These are phyloP conservation scores for Cydia fagiglandana DNA, from an alignment of 1,140 invertebrate genomes.

Conservation along the genomic window DNA sequence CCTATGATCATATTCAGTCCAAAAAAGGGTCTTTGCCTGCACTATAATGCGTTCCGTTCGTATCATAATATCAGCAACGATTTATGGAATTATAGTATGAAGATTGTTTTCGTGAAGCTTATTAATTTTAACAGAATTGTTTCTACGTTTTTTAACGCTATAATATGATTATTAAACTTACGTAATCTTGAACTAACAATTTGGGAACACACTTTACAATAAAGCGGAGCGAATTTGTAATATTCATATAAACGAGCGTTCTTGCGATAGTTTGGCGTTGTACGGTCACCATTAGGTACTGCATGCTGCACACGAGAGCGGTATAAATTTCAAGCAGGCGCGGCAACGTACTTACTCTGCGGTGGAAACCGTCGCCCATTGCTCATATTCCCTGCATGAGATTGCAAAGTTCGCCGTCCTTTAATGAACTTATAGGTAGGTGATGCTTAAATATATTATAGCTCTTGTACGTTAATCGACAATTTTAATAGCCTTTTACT, in stretches of 20 bases:
- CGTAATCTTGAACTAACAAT: background rate
- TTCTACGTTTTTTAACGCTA: no score
- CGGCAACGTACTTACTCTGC: conserved; percentile 59
- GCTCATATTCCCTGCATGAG: conserved; percentile 48
- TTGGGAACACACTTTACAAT: conserved; percentile 4
- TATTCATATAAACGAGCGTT: conserved; percentile 49
- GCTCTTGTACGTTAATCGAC: background rate
- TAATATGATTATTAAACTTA: background rate
- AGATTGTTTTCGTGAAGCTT: background rate
- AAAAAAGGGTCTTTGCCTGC: background rate
- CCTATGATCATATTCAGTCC: conserved; percentile 16
- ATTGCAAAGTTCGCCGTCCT: conserved; percentile 55
- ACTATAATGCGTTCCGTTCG: background rate
- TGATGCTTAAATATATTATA: conserved; percentile 17
- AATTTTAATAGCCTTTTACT: background rate
- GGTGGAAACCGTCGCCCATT: conserved; percentile 46
- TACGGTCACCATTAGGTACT: conserved; percentile 46
- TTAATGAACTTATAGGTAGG: conserved; percentile 17
- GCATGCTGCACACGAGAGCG: conserved; percentile 55
- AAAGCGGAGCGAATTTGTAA: conserved; percentile 42
- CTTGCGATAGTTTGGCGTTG: conserved; percentile 48
- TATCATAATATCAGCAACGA: conserved; percentile 3
- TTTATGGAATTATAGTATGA: conserved; percentile 2
- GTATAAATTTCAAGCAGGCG: conserved; percentile 55
- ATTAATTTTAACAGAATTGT: background rate